Evolutionary conservation across 2,797 vertebrate genomes (phyloP).

Genomic region (Sternarchorhynchus goeldii): DNA sequence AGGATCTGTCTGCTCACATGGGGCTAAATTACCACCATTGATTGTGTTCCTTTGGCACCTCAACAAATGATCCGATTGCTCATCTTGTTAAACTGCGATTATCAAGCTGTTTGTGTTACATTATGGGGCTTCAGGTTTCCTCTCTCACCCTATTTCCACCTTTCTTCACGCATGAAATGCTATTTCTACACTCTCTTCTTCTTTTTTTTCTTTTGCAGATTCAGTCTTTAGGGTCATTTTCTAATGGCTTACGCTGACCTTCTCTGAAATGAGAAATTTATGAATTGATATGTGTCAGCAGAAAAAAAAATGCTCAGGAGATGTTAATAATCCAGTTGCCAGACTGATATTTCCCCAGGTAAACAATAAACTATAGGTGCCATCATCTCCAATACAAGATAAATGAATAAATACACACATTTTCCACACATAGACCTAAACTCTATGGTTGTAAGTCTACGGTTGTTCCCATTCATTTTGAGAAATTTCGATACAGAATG

Average conservation of each 20-base stretch:
- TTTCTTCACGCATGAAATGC: conserved; percentile 64
- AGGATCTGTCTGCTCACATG: conserved; percentile 45
- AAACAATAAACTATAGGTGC: no score
- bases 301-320: no score
- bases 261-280: not conserved
- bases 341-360: no score
- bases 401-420: no score
- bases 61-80: conserved; percentile 76
- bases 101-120: conserved; percentile 77
- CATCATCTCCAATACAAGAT: no score
- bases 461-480: no score
- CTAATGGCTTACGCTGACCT: not conserved
- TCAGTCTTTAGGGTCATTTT: conserved; percentile 10
- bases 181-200: not conserved
- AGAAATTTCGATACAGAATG: no score
- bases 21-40: conserved; percentile 77
- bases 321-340: no score
- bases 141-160: conserved; percentile 21
- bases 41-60: conserved; percentile 70
- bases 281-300: conserved; percentile 9
- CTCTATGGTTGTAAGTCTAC: no score
- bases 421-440: no score
- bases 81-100: conserved; percentile 80
- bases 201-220: conserved; percentile 7
- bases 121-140: conserved; percentile 72